Evolutionary conservation across 2,888 invertebrate species (phyloP).

Genomic region (Eristalis pertinax): DNA sequence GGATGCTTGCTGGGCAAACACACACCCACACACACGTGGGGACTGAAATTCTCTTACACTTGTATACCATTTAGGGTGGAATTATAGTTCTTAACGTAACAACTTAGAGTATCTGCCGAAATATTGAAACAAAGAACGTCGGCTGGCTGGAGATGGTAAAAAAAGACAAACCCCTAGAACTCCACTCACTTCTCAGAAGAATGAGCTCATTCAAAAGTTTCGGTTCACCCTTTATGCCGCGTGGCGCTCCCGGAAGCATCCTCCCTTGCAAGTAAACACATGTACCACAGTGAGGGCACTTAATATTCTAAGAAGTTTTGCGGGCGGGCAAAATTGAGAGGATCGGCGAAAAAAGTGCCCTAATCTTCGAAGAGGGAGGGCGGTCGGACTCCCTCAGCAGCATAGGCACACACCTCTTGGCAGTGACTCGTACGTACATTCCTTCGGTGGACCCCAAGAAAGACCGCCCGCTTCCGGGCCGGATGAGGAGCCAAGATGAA

Average conservation of each 20-base stretch:
- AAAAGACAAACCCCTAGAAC: background rate
- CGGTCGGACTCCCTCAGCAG: background rate
- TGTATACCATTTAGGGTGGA: slow-evolving; percentile 62
- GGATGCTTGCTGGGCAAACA: background rate
- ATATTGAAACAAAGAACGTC: slow-evolving; percentile 57
- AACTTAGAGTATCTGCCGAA: slow-evolving; percentile 55
- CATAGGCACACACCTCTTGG: background rate
- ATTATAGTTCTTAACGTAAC: slow-evolving; percentile 64
- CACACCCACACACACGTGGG: background rate
- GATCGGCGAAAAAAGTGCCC: slow-evolving; percentile 31
- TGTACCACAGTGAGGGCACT: slow-evolving; percentile 28
- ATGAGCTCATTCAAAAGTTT: slow-evolving; percentile 57
- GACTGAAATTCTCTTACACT: slow-evolving; percentile 48
- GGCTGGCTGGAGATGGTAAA: background rate
- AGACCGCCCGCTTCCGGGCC: background rate
- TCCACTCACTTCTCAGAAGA: slow-evolving; percentile 42
- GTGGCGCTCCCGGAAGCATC: slow-evolving; percentile 7
- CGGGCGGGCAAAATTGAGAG: slow-evolving; percentile 38
- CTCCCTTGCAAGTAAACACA: slow-evolving; percentile 20
- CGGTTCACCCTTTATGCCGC: slow-evolving; percentile 13
- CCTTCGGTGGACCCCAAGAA: too few species aligned
- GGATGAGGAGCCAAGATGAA: slow-evolving; percentile 21
- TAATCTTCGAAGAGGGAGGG: background rate
- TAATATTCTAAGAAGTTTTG: slow-evolving; percentile 54
- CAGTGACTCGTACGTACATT: too few species aligned